A percentile compares a stretch with the other conserved stretches of the same genome.
These are phyloP conservation scores for Sylvilagus bachmani DNA, from an alignment of 2,113 vertebrate species.

Conservation along the genomic window DNA sequence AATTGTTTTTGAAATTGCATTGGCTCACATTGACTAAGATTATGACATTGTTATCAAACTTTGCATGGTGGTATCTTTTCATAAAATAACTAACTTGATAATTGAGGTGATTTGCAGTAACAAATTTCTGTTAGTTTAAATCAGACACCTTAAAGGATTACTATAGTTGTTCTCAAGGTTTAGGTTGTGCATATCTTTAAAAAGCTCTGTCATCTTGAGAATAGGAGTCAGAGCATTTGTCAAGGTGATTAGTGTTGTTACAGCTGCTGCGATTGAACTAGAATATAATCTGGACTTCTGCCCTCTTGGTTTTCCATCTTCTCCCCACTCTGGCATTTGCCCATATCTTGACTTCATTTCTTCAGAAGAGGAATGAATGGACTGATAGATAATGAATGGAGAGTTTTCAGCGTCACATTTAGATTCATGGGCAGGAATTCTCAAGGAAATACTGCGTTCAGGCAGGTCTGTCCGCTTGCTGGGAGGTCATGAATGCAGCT, in stretches of 20 bases:
- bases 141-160: background rate
- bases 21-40: background rate
- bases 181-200: background rate
- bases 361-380: background rate
- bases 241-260: background rate
- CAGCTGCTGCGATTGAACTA: background rate
- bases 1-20: background rate
- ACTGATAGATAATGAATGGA: constrained; percentile 8
- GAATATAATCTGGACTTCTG: background rate
- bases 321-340: background rate
- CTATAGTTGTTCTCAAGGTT: background rate
- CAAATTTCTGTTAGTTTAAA: background rate
- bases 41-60: background rate
- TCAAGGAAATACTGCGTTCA: constrained; percentile 20
- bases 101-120: background rate
- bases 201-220: background rate
- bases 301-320: background rate
- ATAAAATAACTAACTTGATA: background rate
- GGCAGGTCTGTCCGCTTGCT: background rate
- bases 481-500: constrained; percentile 3
- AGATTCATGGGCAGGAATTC: constrained; percentile 31
- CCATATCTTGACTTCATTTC: background rate
- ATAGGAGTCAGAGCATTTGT: background rate
- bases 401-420: constrained; percentile 27
- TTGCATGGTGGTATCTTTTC: background rate